Conservation (phyloP, 1,140 invertebrate species). For the Euura lappo region DNA sequence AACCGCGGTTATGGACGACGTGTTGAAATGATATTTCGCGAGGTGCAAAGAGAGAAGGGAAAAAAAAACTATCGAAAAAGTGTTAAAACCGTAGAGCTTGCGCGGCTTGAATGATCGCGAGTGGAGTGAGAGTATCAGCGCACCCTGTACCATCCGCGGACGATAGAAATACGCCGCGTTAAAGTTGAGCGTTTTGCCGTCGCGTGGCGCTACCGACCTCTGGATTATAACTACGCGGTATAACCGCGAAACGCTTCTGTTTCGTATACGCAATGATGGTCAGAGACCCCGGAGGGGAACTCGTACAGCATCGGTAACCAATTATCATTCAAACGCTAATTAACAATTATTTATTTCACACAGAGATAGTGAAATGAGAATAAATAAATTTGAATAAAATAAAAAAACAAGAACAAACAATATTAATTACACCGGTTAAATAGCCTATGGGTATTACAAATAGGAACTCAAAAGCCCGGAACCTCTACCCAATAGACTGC, state of each 20-base stretch:
- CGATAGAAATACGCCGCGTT: conserved; percentile 29
- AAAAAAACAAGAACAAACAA: too few species aligned
- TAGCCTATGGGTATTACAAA: too few species aligned
- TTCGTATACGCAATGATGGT: neutral
- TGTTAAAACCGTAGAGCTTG: neutral
- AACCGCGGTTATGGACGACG: neutral
- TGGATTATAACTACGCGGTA: neutral
- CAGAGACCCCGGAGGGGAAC: neutral
- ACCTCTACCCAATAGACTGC: too few species aligned
- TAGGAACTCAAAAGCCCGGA: too few species aligned
- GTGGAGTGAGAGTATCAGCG: conserved; percentile 18
- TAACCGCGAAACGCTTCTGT: neutral
- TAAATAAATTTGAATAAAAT: too few species aligned
- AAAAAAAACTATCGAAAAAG: neutral
- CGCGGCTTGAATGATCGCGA: neutral
- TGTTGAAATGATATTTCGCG: conserved; percentile 1
- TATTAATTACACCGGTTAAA: too few species aligned
- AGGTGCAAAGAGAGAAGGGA: conserved; percentile 9
- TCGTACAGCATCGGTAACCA: neutral
- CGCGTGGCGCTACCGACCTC: conserved; percentile 45
- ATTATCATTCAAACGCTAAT: neutral
- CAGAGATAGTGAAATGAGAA: too few species aligned
- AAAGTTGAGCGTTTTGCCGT: conserved; percentile 49
- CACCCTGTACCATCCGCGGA: conserved; percentile 50
- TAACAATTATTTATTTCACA: neutral